These are phyloP conservation scores for Amphimedon queenslandica DNA, from an alignment of 37 sponge, comb jelly and placozoan species.

Conservation along the genomic window DNA sequence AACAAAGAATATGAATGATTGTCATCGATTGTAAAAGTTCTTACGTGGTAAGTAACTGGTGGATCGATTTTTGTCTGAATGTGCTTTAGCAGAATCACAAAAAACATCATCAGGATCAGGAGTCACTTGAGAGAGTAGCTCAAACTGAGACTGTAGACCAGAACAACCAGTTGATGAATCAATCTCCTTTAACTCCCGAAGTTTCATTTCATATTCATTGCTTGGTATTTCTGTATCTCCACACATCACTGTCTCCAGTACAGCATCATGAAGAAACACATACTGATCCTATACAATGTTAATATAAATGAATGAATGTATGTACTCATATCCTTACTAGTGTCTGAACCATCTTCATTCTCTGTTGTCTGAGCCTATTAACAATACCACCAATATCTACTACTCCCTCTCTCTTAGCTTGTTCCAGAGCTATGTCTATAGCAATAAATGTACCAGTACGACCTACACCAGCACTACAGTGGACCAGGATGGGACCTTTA, in stretches of 20 bases:
- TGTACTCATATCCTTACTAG: not conserved
- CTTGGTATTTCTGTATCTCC: constrained; percentile 3
- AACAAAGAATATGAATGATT: not conserved
- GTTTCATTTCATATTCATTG: not conserved
- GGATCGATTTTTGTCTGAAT: constrained; percentile 36
- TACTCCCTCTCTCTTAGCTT: constrained; percentile 6
- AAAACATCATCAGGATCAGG: constrained; percentile 22
- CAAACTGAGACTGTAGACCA: not conserved
- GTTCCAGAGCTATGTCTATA: constrained; percentile 12
- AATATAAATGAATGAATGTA: not conserved
- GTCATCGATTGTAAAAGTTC: not conserved
- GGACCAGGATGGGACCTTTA: too few relatives aligned
- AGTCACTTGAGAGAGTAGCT: constrained; percentile 35
- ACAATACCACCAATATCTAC: constrained; percentile 18
- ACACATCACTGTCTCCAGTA: constrained; percentile 1
- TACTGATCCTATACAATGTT: constrained; percentile 1
- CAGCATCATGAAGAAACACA: constrained; percentile 9
- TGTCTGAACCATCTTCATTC: constrained; percentile 9
- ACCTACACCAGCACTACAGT: too few relatives aligned
- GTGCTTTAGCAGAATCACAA: not conserved
- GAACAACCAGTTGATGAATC: not conserved
- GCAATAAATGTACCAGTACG: constrained; percentile 33
- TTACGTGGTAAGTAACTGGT: constrained; percentile 20
- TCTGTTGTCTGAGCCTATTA: constrained; percentile 14
- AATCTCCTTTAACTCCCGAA: not conserved